Evolutionary conservation across 2,113 vertebrate genomes (phyloP).

Genomic region (Forbesichthys papilliferus): DNA sequence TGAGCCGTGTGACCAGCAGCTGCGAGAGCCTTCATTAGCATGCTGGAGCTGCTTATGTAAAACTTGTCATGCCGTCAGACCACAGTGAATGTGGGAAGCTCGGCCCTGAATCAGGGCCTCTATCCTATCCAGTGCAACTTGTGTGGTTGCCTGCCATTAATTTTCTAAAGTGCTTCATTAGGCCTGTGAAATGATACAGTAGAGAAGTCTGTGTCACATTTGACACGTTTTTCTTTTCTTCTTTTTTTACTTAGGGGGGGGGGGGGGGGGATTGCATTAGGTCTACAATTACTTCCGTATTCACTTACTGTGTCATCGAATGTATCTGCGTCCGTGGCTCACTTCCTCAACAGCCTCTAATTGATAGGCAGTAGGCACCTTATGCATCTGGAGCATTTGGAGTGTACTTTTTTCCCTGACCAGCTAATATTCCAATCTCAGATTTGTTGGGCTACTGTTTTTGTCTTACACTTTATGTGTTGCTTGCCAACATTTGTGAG

Average conservation of each 20-base stretch:
- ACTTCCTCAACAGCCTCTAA: conserved; percentile 2
- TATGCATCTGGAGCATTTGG: background rate
- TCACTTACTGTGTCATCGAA: conserved; percentile 28
- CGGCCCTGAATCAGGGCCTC: conserved; percentile 50
- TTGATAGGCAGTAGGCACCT: background rate
- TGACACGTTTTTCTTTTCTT: background rate
- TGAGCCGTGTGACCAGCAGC: conserved; percentile 57
- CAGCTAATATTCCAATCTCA: background rate
- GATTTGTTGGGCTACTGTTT: background rate
- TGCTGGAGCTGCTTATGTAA: conserved; percentile 71
- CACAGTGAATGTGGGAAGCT: conserved; percentile 59
- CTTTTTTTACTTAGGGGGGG: conserved; percentile 21
- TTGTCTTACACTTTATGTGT: background rate
- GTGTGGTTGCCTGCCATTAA: conserved; percentile 37
- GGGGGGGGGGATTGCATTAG: conserved; percentile 23
- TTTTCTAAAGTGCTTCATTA: conserved; percentile 25
- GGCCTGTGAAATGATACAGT: conserved; percentile 29
- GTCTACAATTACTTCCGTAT: conserved; percentile 13
- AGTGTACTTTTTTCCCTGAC: background rate
- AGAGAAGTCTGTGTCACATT: background rate
- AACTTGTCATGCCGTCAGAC: conserved; percentile 55
- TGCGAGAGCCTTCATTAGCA: conserved; percentile 72
- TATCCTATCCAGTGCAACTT: conserved; percentile 46
- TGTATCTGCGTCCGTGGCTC: background rate
- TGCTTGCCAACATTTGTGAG: too few species aligned